Base-by-base conservation (phyloP, 1,140 invertebrate genomes). In the Procambarus clarkii region DNA sequence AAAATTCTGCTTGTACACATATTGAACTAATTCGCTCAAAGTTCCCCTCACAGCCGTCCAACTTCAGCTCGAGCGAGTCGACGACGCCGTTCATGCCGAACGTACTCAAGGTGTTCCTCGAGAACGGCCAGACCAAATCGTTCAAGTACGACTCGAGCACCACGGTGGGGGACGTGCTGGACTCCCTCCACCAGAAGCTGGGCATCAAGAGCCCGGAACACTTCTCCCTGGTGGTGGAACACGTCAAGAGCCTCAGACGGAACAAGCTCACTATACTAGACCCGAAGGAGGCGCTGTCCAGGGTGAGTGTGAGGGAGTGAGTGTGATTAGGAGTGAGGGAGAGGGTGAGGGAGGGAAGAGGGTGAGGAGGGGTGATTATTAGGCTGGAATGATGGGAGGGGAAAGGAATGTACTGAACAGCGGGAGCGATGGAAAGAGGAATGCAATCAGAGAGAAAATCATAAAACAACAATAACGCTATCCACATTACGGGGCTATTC, bases 51-150 rank as follows among this genome's bases (percentile, higher is more conserved):
- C 95, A 97, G 97, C 96, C 97, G 11, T 97, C 97, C 44, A 94
- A 94, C 45, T 97, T 97, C 94, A 97, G 96, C 2, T 87, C 93
- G 69, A 96, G 97, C 71, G 97, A 98, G 93, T 96, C 97, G 76
- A 97, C 97, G 93, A 95, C 98, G 60, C 97, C 98, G 21, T 97
- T 97, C 54, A 97, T 98, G 96, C 98, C 98, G 15, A 98, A 98
- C 95, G 98, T 98, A 13, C 95, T 98, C 46, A 98, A 98, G 95
- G 96, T 96, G 34, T 98, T 98, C 94, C 95, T 98, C 46, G 98
- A 99, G 95, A 99, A 98, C 94, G 98, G 98, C 3, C 98, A 98
- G 94, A 98, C 98, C 4, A 98, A 98, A 94, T 98, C 97, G n/a
- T 99, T 99, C 94, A 98, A 98, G 94, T 99, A 99, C 94, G 98